Conservation (phyloP, 2,113 vertebrate species). For the Balaenoptera acutorostrata region DNA sequence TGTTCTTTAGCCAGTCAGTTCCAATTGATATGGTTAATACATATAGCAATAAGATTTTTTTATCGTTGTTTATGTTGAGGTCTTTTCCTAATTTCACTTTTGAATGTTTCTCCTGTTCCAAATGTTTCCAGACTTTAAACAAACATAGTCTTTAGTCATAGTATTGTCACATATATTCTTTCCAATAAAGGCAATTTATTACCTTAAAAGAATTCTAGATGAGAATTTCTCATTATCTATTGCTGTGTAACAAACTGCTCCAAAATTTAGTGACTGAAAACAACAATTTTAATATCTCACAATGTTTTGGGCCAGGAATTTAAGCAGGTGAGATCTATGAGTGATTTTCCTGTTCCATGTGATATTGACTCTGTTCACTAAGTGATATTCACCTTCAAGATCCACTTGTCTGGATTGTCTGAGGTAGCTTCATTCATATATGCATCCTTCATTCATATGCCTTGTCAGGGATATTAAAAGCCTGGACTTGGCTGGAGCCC, state of each 20-base stretch:
- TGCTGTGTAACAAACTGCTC: background rate
- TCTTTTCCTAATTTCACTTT: background rate
- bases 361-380: background rate
- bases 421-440: background rate
- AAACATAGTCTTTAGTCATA: background rate
- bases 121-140: background rate
- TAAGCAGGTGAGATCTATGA: background rate
- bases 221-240: background rate
- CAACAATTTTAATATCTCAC: background rate
- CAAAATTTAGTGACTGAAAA: background rate
- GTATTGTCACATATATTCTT: background rate
- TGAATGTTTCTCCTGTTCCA: background rate
- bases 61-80: background rate
- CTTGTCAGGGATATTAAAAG: background rate
- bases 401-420: background rate
- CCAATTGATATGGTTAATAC: background rate
- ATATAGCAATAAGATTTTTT: background rate
- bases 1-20: background rate
- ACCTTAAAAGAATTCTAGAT: background rate
- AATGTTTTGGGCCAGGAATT: background rate
- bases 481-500: rapidly evolving
- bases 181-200: background rate
- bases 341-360: background rate
- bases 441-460: too few species aligned
- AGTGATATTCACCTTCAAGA: background rate